These are phyloP conservation scores for Pterophyllum scalare DNA, from an alignment of 2,113 vertebrate species.

Conservation along the genomic window DNA sequence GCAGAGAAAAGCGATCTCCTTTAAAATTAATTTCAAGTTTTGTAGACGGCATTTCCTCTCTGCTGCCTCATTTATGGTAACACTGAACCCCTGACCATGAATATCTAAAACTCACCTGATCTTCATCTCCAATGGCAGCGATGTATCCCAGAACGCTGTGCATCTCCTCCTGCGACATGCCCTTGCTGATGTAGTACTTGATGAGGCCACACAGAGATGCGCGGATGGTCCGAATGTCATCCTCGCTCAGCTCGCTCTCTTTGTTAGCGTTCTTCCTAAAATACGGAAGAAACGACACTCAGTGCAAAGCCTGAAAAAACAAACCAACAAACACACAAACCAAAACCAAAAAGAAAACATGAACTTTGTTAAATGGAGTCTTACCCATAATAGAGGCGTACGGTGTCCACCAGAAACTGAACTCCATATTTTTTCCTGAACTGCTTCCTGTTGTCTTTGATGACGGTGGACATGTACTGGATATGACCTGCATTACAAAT, in stretches of 20 bases:
- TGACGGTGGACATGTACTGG: slow-evolving; percentile 96
- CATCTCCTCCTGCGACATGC: slow-evolving; percentile 92
- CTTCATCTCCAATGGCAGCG: slow-evolving; percentile 91
- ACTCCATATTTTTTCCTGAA: slow-evolving; percentile 96
- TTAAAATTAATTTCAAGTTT: neutral
- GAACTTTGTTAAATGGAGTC: slow-evolving; percentile 35
- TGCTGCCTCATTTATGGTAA: neutral
- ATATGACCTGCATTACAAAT: slow-evolving; percentile 86
- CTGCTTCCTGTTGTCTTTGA: slow-evolving; percentile 96
- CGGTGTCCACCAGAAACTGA: slow-evolving; percentile 93
- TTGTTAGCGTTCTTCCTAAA: slow-evolving; percentile 73
- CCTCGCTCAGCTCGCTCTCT: slow-evolving; percentile 85
- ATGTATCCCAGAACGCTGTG: slow-evolving; percentile 95
- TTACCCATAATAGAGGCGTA: slow-evolving; percentile 95
- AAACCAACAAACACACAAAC: neutral
- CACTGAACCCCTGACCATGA: neutral
- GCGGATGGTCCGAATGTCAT: slow-evolving; percentile 91
- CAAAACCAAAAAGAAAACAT: too few species aligned
- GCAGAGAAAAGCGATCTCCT: neutral
- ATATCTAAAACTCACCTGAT: slow-evolving; percentile 84
- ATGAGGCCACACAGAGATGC: slow-evolving; percentile 90
- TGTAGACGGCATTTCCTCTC: neutral
- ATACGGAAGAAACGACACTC: neutral
- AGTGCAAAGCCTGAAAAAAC: neutral
- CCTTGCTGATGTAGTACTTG: slow-evolving; percentile 97